phyloP scores from a whole-genome alignment of 2,888 invertebrate genomes.

The Mythimna ferrago region DNA sequence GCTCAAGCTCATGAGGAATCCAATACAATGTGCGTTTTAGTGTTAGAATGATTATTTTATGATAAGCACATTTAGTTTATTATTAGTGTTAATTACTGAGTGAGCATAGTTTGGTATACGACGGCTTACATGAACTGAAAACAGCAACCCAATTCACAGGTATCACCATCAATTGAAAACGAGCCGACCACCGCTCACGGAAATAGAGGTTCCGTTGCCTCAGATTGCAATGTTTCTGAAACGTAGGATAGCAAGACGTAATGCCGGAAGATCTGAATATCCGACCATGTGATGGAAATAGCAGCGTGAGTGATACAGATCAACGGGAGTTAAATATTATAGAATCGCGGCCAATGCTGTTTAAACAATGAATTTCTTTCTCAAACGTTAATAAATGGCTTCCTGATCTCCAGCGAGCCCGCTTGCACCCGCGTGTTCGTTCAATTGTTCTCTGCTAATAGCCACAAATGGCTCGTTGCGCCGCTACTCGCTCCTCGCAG shows the following conservation, averaged over 20 bases:
- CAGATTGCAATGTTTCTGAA: conserved; percentile 2
- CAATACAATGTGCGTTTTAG: background rate
- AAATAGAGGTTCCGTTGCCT: conserved; percentile 26
- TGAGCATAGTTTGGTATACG: background rate
- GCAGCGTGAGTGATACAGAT: conserved; percentile 12
- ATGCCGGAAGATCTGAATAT: conserved; percentile 34
- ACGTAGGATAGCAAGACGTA: conserved; percentile 25
- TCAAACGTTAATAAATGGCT: conserved; percentile 55
- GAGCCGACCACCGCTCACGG: conserved; percentile 14
- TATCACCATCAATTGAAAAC: conserved; percentile 28
- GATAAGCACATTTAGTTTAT: conserved; percentile 19
- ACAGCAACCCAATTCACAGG: conserved; percentile 20
- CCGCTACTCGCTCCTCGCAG: conserved; percentile 62
- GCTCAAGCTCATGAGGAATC: background rate
- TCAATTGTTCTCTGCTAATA: conserved; percentile 65
- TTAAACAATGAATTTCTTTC: conserved; percentile 43
- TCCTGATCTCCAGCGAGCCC: conserved; percentile 55
- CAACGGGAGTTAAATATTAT: conserved; percentile 35
- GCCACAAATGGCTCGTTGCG: conserved; percentile 71
- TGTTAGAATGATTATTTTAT: background rate
- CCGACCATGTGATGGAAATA: conserved; percentile 31
- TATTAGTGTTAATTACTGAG: conserved; percentile 30
- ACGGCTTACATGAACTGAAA: conserved; percentile 16
- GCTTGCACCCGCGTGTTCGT: conserved; percentile 56
- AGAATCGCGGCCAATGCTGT: conserved; percentile 11